A percentile compares a stretch with the other conserved stretches of the same genome.
These are phyloP conservation scores for Herpetotheres cachinnans DNA, from an alignment of 2,113 vertebrate species.

Conservation along the genomic window DNA sequence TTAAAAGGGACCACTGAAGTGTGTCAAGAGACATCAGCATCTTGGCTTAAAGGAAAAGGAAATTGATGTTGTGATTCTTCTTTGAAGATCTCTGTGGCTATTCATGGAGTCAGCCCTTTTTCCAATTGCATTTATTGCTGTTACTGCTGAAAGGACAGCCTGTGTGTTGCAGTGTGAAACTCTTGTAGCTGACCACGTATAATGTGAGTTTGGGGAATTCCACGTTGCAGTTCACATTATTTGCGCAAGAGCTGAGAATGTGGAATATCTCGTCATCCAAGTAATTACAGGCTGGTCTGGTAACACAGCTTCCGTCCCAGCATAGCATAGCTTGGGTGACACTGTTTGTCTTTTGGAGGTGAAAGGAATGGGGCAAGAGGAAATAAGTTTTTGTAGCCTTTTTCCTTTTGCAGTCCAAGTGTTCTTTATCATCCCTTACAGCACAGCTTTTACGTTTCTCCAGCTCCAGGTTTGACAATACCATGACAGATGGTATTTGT, in stretches of 20 bases:
- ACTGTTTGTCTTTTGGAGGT: not conserved
- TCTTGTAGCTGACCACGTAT: not conserved
- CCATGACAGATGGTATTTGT: not conserved
- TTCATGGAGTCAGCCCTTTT: not conserved
- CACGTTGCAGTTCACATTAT: accelerated
- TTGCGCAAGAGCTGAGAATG: constrained; percentile 46
- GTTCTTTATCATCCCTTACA: not conserved
- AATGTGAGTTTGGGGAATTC: not conserved
- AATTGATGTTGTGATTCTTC: accelerated
- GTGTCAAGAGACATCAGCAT: not conserved
- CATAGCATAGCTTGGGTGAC: not conserved
- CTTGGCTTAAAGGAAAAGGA: not conserved
- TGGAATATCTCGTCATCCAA: not conserved
- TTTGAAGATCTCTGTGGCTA: not conserved
- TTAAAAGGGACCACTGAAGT: not conserved
- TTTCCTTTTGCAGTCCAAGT: not conserved
- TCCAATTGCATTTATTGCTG: not conserved
- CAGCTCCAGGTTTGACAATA: not conserved
- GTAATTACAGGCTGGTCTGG: not conserved
- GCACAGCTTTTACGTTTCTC: not conserved
- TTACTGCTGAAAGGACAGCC: not conserved
- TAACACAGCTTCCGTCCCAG: not conserved
- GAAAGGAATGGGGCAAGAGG: not conserved
- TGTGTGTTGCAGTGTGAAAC: accelerated
- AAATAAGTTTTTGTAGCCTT: not conserved